A percentile compares a stretch with the other conserved stretches of the same genome.
Conservation (phyloP, 2,797 vertebrate species). For the Mus spretus region DNA sequence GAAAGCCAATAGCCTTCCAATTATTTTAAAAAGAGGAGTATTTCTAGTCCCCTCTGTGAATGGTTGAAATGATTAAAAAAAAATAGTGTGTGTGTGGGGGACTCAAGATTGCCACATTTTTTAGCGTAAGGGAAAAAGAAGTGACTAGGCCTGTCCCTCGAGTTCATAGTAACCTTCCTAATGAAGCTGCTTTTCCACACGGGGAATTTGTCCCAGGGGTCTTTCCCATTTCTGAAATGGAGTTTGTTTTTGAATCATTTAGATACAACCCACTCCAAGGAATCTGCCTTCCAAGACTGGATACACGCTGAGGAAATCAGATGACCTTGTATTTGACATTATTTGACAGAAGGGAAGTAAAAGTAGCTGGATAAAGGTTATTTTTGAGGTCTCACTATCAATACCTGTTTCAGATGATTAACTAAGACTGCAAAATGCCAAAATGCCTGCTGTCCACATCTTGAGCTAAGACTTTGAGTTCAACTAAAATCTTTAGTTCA, state of each 20-base stretch:
- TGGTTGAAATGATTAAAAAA: neutral
- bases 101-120: neutral
- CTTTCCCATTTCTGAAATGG: neutral
- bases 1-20: neutral
- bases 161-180: constrained; percentile 11
- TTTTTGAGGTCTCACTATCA: neutral
- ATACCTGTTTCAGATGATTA: constrained; percentile 47
- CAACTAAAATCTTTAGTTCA: constrained; percentile 63
- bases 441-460: constrained; percentile 48
- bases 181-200: constrained; percentile 4
- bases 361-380: constrained; percentile 14
- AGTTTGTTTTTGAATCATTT: constrained; percentile 49
- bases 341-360: constrained; percentile 38
- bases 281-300: neutral
- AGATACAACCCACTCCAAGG: neutral
- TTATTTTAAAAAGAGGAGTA: neutral
- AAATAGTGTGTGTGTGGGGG: no score
- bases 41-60: neutral
- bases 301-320: neutral
- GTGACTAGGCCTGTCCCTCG: neutral
- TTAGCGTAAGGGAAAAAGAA: neutral
- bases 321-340: neutral
- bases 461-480: constrained; percentile 42
- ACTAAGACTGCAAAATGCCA: constrained; percentile 66
- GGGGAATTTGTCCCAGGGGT: neutral